Evolutionary conservation across 2,113 vertebrate genomes (phyloP).

Genomic region (Gnathonemus echidnorhynchus): DNA sequence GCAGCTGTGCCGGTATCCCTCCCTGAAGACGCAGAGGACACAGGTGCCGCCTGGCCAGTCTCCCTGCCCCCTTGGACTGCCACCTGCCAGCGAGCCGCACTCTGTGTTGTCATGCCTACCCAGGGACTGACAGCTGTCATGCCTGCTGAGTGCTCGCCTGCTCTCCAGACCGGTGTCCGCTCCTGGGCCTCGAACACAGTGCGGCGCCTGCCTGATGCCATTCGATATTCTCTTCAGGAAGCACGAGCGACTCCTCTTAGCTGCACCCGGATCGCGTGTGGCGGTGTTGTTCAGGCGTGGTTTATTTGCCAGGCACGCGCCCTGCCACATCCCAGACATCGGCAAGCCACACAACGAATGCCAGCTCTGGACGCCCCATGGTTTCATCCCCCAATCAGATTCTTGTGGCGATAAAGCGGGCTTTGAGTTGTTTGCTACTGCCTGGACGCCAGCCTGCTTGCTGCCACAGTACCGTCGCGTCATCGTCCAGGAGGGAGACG

Average conservation of each 20-base stretch:
- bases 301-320: neutral
- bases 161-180: no score
- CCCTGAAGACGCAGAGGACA: slow-evolving; percentile 19
- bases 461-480: neutral
- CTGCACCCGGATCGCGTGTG: neutral
- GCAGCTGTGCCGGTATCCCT: slow-evolving; percentile 35
- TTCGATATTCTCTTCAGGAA: neutral
- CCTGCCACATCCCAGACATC: neutral
- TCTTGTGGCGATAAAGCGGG: neutral
- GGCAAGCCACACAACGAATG: no score
- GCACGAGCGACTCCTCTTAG: neutral
- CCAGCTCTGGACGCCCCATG: neutral
- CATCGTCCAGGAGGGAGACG: neutral
- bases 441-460: neutral
- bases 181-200: neutral
- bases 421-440: neutral
- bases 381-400: neutral
- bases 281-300: neutral
- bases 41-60: neutral
- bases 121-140: neutral
- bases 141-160: neutral
- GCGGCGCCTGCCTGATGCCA: neutral
- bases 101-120: neutral
- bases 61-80: neutral
- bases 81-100: neutral